Base-by-base conservation (phyloP, 2,888 invertebrate genomes). In the Cheilosia grossa region DNA sequence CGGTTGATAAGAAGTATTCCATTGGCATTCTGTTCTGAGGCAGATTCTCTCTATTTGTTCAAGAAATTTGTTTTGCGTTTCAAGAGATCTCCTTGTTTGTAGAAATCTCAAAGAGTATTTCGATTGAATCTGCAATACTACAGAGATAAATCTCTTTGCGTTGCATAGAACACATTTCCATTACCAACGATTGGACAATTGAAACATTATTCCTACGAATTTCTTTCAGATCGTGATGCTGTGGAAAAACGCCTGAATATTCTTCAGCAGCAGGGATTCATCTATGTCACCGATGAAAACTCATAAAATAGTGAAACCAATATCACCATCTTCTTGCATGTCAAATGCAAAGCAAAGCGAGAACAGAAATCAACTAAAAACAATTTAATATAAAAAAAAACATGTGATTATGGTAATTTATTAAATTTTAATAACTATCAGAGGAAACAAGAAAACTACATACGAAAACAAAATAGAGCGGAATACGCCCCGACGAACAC, bases 181-280 rank as follows among this genome's bases (percentile, higher is more conserved):
- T 9, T 47, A 17, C 17, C 17, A 47, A 17, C 9, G 9, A 17
- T 6, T 15, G 33, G 19, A 37, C 30, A 54, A 17, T 17, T 2
- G 13, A 6, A 27, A 53, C 27, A n/a, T 56, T 40, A 40, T 17
- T 61, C 3, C 13, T 42, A 56, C 21, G 24, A 82, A 49, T 42
- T 53, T 56, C 17, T 93, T 93, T 53, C 93, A 98, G 98, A 99
- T 93, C 98, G 98, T 93, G 97, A 98, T 90, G 98, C 98, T 67
- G 99, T 99, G 69, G 99, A 99, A 92, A 97, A 97, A 92, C 95
- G 99, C 87, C 94, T 99, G 74, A 95, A 94, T 89, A 95, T 97
- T 88, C 93, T 98, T 80, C 96, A 97, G 90, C 94, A 96, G 90
- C 95, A 96, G 92, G 96, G 96, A 72, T 95, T 94, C 89, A 95